Conservation (phyloP, 2,888 invertebrate species). For the Melanostoma mellinum region DNA sequence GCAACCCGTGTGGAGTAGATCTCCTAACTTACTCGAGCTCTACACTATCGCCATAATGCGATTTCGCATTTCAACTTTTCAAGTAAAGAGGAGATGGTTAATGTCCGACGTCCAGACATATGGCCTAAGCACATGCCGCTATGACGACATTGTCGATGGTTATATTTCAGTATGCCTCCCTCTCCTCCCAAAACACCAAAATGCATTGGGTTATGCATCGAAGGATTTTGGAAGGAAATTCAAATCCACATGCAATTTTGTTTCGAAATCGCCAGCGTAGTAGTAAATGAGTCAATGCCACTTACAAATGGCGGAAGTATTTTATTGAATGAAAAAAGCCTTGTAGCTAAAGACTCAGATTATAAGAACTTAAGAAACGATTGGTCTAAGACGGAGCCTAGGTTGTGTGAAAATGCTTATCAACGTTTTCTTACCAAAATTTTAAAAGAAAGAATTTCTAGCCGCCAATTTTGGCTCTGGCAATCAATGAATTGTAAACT, state of each 20-base stretch:
- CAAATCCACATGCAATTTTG: background rate
- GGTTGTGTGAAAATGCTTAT: too few species aligned
- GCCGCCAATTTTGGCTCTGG: too few species aligned
- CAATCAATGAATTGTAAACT: too few species aligned
- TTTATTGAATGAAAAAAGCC: too few species aligned
- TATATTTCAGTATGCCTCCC: constrained; percentile 12
- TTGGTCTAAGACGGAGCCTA: too few species aligned
- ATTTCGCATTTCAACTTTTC: constrained; percentile 68
- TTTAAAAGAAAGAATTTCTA: too few species aligned
- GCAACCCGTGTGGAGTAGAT: constrained; percentile 13
- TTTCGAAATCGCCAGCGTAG: too few species aligned
- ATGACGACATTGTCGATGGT: constrained; percentile 34
- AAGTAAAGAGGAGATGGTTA: constrained; percentile 63
- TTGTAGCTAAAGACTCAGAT: too few species aligned
- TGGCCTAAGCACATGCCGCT: constrained; percentile 60
- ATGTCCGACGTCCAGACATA: constrained; percentile 69
- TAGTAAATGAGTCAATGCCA: too few species aligned
- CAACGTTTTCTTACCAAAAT: too few species aligned
- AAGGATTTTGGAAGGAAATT: constrained; percentile 21
- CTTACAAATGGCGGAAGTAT: too few species aligned
- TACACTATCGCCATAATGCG: constrained; percentile 45
- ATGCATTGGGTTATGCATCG: background rate
- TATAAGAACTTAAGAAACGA: too few species aligned
- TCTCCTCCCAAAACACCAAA: constrained; percentile 25
- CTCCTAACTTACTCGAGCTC: background rate